Conservation (phyloP, 2,113 vertebrate species). For the Panthera tigris region DNA sequence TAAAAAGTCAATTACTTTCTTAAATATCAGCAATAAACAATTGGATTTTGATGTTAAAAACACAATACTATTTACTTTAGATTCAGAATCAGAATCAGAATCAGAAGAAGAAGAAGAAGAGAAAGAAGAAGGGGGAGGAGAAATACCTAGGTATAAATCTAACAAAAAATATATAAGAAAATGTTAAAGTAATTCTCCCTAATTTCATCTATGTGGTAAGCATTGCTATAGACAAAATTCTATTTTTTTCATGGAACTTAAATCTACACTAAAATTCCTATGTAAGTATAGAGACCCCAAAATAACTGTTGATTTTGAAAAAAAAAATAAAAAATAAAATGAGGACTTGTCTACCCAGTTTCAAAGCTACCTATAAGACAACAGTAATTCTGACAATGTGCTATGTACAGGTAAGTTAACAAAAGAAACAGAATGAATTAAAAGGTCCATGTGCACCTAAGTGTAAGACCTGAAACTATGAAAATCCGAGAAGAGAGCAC, state of each 20-base stretch:
- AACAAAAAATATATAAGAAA: neutral
- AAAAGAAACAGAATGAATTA: neutral
- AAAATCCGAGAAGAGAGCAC: no score
- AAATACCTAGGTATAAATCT: neutral
- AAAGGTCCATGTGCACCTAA: no score
- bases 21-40: neutral
- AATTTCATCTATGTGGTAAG: neutral
- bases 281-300: neutral
- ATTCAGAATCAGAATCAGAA: no score
- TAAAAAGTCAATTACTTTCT: neutral
- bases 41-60: neutral
- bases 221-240: neutral
- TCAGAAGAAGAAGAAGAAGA: neutral
- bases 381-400: neutral
- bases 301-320: neutral
- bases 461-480: no score
- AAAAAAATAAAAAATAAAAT: neutral
- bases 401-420: neutral
- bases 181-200: neutral
- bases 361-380: neutral
- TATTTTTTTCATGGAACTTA: neutral
- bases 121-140: neutral
- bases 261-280: neutral
- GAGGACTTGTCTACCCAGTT: neutral
- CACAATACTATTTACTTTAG: neutral